These are phyloP conservation scores for Asteroscopus sphinx DNA, from an alignment of 2,888 invertebrate species.

Conservation along the genomic window DNA sequence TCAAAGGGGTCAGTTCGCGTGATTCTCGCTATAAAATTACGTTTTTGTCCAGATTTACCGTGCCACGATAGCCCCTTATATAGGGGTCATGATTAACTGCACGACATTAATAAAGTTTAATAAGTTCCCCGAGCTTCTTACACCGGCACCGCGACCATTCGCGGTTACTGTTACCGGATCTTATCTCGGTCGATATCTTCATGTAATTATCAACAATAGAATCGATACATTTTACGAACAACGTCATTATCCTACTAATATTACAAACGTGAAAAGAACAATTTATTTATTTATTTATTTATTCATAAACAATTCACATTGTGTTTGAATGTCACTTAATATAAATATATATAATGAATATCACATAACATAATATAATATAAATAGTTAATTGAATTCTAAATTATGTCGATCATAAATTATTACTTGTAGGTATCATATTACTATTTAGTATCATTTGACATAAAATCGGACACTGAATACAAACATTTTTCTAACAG, in stretches of 20 bases:
- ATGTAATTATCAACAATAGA: constrained; percentile 56
- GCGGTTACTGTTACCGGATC: constrained; percentile 58
- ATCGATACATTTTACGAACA: constrained; percentile 37
- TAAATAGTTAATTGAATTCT: no score
- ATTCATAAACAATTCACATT: no score
- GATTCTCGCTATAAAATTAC: constrained; percentile 82
- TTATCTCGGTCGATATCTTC: constrained; percentile 74
- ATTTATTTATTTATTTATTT: no score
- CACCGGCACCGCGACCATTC: constrained; percentile 66
- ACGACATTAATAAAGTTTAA: constrained; percentile 81
- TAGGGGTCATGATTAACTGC: constrained; percentile 82
- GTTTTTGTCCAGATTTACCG: constrained; percentile 83
- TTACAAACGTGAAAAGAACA: no score
- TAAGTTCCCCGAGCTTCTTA: constrained; percentile 69
- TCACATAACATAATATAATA: no score
- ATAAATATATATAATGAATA: no score
- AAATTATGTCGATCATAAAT: no score
- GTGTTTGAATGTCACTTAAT: no score
- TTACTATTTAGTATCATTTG: no score
- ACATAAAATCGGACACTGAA: no score
- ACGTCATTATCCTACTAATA: constrained; percentile 32
- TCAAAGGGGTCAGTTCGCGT: constrained; percentile 83
- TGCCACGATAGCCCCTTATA: constrained; percentile 74
- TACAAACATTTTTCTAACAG: no score
- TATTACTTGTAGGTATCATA: no score